phyloP scores from a whole-genome alignment of 2,113 vertebrate species.

The Cyprinodon brontotheroides region DNA sequence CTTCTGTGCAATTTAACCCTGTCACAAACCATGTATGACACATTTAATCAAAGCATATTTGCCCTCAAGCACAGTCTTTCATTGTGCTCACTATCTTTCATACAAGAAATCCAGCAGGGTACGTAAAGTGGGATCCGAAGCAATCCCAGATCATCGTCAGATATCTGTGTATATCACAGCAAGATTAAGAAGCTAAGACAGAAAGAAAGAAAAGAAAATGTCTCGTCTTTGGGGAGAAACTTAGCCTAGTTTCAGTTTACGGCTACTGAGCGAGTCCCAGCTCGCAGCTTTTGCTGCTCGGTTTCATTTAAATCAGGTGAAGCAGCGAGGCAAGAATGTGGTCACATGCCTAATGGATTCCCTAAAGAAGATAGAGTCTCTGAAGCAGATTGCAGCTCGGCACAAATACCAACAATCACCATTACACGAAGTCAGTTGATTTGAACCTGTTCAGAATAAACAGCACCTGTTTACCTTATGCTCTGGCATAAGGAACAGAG shows the following conservation, averaged over 20 bases:
- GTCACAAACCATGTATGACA: not conserved
- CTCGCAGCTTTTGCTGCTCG: constrained; percentile 60
- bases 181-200: constrained; percentile 16
- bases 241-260: constrained; percentile 63
- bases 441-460: constrained; percentile 37
- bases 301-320: constrained; percentile 55
- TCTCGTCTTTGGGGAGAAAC: constrained; percentile 46
- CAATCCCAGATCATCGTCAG: constrained; percentile 10
- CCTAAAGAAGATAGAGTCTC: constrained; percentile 23
- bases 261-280: constrained; percentile 62
- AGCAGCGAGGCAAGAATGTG: constrained; percentile 57
- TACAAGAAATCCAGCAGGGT: constrained; percentile 5
- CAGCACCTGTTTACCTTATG: not conserved
- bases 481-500: not conserved
- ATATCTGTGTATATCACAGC: constrained; percentile 39
- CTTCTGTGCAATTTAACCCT: not conserved
- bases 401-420: constrained; percentile 21
- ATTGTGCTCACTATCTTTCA: constrained; percentile 15
- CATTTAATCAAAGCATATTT: not conserved
- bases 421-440: constrained; percentile 38
- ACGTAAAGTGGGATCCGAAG: constrained; percentile 19
- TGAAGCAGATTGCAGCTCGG: constrained; percentile 12
- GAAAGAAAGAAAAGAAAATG: not conserved
- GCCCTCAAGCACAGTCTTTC: not conserved
- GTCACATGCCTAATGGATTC: constrained; percentile 25